Percentiles rank a stretch among this genome's conserved stretches.
Conservation (phyloP, 2,797 vertebrate genomes). For the Tarsius wallacei region DNA sequence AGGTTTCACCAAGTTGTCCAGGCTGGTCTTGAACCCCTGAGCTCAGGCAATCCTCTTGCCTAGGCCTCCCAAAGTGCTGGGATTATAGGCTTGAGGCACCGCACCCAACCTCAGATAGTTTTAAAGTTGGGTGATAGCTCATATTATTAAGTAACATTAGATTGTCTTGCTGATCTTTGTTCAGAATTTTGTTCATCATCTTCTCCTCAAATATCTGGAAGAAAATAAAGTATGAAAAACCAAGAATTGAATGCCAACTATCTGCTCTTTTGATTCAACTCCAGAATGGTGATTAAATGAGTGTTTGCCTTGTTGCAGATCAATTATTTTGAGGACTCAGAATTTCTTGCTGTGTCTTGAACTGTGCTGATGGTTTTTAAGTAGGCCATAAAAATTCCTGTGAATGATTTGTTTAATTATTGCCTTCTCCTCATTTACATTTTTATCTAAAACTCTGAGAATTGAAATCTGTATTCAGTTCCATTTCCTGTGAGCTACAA, state of each 20-base stretch:
- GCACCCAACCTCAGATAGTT: neutral
- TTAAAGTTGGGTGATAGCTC: neutral
- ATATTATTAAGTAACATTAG: neutral
- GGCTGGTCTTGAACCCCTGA: too few relatives aligned
- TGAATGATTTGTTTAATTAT: conserved; percentile 82
- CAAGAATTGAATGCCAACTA: conserved; percentile 20
- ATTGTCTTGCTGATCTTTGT: neutral
- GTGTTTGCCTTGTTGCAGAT: conserved; percentile 81
- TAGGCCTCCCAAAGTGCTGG: too few relatives aligned
- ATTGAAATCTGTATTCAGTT: conserved; percentile 77
- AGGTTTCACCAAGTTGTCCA: too few relatives aligned
- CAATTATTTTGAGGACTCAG: conserved; percentile 81
- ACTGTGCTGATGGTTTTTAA: conserved; percentile 83
- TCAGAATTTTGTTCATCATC: neutral
- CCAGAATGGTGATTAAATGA: conserved; percentile 77
- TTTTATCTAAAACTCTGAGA: conserved; percentile 83
- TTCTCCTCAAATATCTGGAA: conserved; percentile 52
- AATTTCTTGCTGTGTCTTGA: conserved; percentile 81
- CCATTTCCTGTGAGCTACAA: conserved; percentile 76
- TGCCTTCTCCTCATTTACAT: conserved; percentile 85
- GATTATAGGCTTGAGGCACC: too few relatives aligned
- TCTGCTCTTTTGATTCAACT: conserved; percentile 68
- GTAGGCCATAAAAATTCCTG: conserved; percentile 85
- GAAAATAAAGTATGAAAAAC: conserved; percentile 40
- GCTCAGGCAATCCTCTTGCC: too few relatives aligned